Percentiles rank a stretch among this genome's conserved stretches.
Conservation (phyloP, 2,888 invertebrate species). For the Rhogogaster chlorosoma region DNA sequence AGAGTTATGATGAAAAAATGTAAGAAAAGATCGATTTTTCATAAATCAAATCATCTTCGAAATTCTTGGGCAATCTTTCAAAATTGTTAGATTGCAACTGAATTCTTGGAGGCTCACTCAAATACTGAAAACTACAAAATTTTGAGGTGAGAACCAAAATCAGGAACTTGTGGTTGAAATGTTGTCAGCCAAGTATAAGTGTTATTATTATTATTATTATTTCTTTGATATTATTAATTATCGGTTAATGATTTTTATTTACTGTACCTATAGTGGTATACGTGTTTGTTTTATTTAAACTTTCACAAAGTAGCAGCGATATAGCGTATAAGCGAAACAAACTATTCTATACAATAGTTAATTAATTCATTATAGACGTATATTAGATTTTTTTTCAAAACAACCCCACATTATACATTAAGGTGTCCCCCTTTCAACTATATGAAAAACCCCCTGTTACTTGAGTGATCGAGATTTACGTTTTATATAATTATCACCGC, state of each 20-base stretch:
- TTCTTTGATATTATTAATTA: neutral
- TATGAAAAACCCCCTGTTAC: neutral
- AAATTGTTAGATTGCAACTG: too few relatives aligned
- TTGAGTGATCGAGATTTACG: neutral
- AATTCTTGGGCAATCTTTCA: too few relatives aligned
- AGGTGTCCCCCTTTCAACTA: neutral
- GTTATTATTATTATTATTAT: neutral
- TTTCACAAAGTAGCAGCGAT: constrained; percentile 12
- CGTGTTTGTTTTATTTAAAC: neutral
- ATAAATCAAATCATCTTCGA: too few relatives aligned
- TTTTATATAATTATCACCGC: neutral
- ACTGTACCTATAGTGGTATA: neutral
- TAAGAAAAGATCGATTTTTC: too few relatives aligned
- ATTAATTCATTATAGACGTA: neutral
- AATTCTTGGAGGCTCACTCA: too few relatives aligned
- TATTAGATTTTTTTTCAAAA: constrained; percentile 2
- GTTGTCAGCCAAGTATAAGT: too few relatives aligned
- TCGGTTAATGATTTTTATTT: constrained; percentile 6
- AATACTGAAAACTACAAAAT: too few relatives aligned
- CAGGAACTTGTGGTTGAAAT: too few relatives aligned
- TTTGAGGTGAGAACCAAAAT: too few relatives aligned
- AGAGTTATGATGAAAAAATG: too few relatives aligned
- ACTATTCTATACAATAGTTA: constrained; percentile 15
- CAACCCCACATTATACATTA: neutral
- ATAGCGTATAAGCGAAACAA: constrained; percentile 38